Conservation (phyloP, 2,113 vertebrate genomes). For the Forbesichthys agassizii region DNA sequence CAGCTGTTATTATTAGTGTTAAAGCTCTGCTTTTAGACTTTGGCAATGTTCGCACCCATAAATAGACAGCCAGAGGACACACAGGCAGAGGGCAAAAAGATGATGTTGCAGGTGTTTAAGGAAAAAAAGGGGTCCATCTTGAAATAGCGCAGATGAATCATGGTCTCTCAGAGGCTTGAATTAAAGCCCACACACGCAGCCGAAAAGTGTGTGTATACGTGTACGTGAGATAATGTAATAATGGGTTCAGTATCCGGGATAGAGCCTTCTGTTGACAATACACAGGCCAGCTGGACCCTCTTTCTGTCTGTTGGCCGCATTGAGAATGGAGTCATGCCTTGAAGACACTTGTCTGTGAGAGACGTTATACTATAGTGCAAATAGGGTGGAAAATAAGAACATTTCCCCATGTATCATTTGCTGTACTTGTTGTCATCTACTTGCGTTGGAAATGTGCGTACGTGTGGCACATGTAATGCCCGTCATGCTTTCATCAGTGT, state of each 20-base stretch:
- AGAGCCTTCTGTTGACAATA: slow-evolving; percentile 58
- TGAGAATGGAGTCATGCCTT: slow-evolving; percentile 39
- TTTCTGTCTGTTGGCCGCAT: slow-evolving; percentile 21
- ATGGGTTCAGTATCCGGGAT: slow-evolving; percentile 61
- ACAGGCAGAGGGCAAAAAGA: slow-evolving; percentile 13
- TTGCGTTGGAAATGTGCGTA: not conserved
- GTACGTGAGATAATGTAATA: slow-evolving; percentile 60
- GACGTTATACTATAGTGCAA: not conserved
- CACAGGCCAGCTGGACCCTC: slow-evolving; percentile 63
- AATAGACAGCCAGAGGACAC: slow-evolving; percentile 36
- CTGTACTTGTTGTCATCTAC: too few relatives aligned
- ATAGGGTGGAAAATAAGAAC: not conserved
- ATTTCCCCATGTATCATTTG: not conserved
- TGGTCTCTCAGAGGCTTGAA: slow-evolving; percentile 28
- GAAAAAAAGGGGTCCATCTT: slow-evolving; percentile 24
- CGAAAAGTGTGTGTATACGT: slow-evolving; percentile 10
- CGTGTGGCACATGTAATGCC: not conserved
- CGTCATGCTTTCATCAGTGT: not conserved
- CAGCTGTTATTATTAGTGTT: slow-evolving; percentile 53
- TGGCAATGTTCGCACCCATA: slow-evolving; percentile 25
- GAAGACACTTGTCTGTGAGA: slow-evolving; percentile 13
- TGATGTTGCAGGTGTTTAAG: slow-evolving; percentile 36
- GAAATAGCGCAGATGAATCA: slow-evolving; percentile 58
- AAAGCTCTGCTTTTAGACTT: slow-evolving; percentile 32
- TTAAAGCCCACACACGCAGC: slow-evolving; percentile 56